These are phyloP conservation scores for Rotaria magnacalcarata DNA, from an alignment of 2,888 invertebrate species.

Conservation along the genomic window DNA sequence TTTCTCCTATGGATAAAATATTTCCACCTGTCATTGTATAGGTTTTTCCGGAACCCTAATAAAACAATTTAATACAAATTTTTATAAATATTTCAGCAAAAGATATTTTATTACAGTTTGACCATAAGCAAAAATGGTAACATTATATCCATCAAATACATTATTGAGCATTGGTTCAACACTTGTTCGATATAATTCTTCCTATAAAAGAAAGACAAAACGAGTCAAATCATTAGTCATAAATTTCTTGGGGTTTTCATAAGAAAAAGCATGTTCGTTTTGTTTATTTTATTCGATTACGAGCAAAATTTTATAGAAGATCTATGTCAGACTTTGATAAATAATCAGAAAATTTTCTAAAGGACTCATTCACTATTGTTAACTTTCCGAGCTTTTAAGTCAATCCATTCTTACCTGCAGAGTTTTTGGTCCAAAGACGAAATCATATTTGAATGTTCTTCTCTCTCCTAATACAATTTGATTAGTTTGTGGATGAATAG, in stretches of 20 bases:
- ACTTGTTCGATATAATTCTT: slow-evolving; percentile 55
- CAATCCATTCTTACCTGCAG: slow-evolving; percentile 70
- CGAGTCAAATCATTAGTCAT: no score
- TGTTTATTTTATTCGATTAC: no score
- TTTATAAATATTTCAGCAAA: background rate
- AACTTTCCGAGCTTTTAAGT: background rate
- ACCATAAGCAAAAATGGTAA: slow-evolving; percentile 88
- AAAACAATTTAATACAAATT: background rate
- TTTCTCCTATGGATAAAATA: slow-evolving; percentile 53
- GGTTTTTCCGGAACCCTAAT: slow-evolving; percentile 80
- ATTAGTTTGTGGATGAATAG: slow-evolving; percentile 52
- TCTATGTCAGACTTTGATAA: no score
- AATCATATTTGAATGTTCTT: slow-evolving; percentile 76
- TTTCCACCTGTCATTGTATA: slow-evolving; percentile 74
- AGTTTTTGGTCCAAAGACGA: slow-evolving; percentile 70
- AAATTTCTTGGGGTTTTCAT: no score
- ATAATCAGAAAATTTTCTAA: no score
- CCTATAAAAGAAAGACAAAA: slow-evolving; percentile 49
- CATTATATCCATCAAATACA: slow-evolving; percentile 73
- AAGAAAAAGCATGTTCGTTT: no score
- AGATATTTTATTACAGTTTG: slow-evolving; percentile 67
- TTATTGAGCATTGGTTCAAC: slow-evolving; percentile 55
- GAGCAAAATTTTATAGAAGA: no score
- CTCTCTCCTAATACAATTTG: slow-evolving; percentile 67
- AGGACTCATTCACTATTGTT: background rate